Conservation (phyloP, 2,797 vertebrate species). For the Ceryle rudis region DNA sequence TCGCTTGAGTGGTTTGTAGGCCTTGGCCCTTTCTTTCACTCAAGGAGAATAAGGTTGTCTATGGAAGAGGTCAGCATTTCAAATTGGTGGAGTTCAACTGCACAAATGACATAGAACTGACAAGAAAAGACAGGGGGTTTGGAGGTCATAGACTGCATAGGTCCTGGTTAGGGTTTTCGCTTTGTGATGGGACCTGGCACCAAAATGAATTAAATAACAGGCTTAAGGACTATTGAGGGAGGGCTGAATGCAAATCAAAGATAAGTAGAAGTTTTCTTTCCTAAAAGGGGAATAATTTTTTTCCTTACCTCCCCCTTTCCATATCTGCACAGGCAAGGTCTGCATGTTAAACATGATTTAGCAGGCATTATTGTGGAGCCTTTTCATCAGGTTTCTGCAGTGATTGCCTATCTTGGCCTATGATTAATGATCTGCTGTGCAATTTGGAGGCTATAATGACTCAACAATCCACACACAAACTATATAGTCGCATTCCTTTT, state of each 20-base stretch:
- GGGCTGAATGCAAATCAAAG: conserved; percentile 88
- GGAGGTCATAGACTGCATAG: conserved; percentile 84
- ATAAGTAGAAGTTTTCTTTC: conserved; percentile 90
- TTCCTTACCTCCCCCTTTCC: conserved; percentile 78
- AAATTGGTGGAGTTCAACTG: conserved; percentile 87
- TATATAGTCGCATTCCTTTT: conserved; percentile 87
- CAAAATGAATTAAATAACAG: conserved; percentile 89
- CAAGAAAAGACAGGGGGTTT: conserved; percentile 86
- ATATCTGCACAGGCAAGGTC: conserved; percentile 85
- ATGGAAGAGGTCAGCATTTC: conserved; percentile 87
- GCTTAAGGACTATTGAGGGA: conserved; percentile 87
- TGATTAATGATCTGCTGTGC: conserved; percentile 89
- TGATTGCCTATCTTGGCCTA: conserved; percentile 86
- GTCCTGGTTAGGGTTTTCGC: conserved; percentile 81
- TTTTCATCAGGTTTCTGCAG: conserved; percentile 80
- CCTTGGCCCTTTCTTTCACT: conserved; percentile 83
- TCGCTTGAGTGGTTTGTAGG: conserved; percentile 85
- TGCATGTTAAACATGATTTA: conserved; percentile 89
- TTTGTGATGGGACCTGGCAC: conserved; percentile 86
- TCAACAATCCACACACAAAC: conserved; percentile 83
- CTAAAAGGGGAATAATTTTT: conserved; percentile 83
- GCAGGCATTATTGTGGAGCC: conserved; percentile 82
- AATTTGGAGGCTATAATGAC: conserved; percentile 88
- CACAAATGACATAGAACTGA: conserved; percentile 87
- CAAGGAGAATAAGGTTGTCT: conserved; percentile 86